A percentile compares a stretch with the other conserved stretches of the same genome.
Evolutionary conservation across 2,888 invertebrate species (phyloP).

Genomic region (Polydrusus cervinus): DNA sequence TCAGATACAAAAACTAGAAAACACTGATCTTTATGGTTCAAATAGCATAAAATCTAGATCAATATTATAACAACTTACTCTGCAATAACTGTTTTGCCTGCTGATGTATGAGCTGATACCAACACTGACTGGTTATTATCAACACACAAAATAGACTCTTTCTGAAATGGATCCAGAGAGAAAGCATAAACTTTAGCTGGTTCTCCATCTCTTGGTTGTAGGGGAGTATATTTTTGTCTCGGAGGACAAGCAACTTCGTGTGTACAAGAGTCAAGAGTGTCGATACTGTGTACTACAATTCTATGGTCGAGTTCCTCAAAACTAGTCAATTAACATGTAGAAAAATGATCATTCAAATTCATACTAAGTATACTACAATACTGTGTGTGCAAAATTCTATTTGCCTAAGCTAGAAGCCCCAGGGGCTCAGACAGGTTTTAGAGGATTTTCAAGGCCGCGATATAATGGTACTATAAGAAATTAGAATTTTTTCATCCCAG

Average conservation of each 20-base stretch:
- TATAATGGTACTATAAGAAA: no score
- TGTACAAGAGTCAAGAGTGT: constrained; percentile 93
- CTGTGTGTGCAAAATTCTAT: not conserved
- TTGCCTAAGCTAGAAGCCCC: no score
- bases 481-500: no score
- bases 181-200: constrained; percentile 96
- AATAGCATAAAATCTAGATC: not conserved
- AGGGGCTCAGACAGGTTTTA: no score
- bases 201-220: constrained; percentile 75
- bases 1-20: no score
- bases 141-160: constrained; percentile 95
- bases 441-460: no score
- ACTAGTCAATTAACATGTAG: constrained; percentile 69
- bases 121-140: constrained; percentile 98
- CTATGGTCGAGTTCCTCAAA: constrained; percentile 85
- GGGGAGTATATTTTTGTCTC: constrained; percentile 83
- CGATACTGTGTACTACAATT: constrained; percentile 90
- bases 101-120: constrained; percentile 99
- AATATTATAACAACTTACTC: constrained; percentile 80
- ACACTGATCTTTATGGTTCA: not conserved
- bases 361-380: not conserved
- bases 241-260: constrained; percentile 98
- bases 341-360: constrained; percentile 1
- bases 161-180: constrained; percentile 97
- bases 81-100: constrained; percentile 99